A percentile compares a stretch with the other conserved stretches of the same genome.
phyloP scores from a whole-genome alignment of 2,797 vertebrate species.

The Ptychadena robeensis region DNA sequence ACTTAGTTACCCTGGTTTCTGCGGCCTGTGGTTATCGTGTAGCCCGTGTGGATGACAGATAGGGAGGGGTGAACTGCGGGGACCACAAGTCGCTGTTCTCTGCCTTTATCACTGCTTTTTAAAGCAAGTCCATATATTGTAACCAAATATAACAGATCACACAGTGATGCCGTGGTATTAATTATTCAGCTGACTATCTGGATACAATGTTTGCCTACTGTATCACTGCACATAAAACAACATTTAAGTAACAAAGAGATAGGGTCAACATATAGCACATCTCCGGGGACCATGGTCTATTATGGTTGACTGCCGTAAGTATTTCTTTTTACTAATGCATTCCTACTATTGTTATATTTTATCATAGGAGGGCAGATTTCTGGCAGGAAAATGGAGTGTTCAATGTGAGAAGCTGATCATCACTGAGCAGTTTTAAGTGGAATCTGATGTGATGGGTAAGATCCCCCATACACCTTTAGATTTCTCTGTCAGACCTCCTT shows the following conservation, averaged over 20 bases:
- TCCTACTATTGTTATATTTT: slow-evolving; percentile 27
- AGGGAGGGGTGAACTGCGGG: background rate
- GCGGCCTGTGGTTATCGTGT: background rate
- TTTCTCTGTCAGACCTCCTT: too few species aligned
- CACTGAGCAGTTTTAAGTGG: background rate
- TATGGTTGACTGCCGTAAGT: slow-evolving; percentile 43
- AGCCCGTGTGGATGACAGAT: slow-evolving; percentile 12
- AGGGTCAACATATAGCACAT: slow-evolving; percentile 35
- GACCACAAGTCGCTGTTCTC: background rate
- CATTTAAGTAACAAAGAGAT: slow-evolving; percentile 38
- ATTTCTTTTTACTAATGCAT: slow-evolving; percentile 42
- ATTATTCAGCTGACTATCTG: slow-evolving; percentile 48
- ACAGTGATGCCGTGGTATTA: slow-evolving; percentile 23
- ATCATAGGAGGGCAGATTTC: slow-evolving; percentile 8
- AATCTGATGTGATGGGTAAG: background rate
- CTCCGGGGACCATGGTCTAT: slow-evolving; percentile 26
- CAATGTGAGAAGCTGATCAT: background rate
- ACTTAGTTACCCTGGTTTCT: slow-evolving; percentile 1
- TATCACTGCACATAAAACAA: slow-evolving; percentile 33
- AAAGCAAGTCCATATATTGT: slow-evolving; percentile 17
- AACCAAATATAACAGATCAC: slow-evolving; percentile 16
- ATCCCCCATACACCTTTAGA: too few species aligned
- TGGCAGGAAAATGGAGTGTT: slow-evolving; percentile 16
- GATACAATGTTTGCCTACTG: slow-evolving; percentile 35
- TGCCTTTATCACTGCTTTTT: slow-evolving; percentile 1